Conservation (phyloP, 2,797 vertebrate genomes). For the Takifugu rubripes region DNA sequence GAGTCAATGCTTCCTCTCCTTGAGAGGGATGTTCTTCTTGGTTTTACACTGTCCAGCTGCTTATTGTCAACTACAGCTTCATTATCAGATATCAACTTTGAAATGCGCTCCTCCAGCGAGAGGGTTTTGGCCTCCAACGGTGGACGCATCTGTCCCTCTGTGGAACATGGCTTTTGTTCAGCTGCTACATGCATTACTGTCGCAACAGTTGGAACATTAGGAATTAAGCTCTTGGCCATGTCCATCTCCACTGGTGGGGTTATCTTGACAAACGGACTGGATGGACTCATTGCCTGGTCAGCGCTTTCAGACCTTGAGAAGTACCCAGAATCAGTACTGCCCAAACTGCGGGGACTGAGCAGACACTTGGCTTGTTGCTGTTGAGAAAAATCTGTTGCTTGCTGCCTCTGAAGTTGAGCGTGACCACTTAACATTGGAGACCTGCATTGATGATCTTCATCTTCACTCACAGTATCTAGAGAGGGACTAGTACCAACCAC, state of each 20-base stretch:
- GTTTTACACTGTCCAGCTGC: slow-evolving; percentile 98
- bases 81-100: slow-evolving; percentile 97
- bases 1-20: slow-evolving; percentile 98
- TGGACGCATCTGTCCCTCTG: slow-evolving; percentile 86
- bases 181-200: slow-evolving; percentile 76
- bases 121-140: slow-evolving; percentile 90
- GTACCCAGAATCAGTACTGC: slow-evolving; percentile 97
- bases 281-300: slow-evolving; percentile 92
- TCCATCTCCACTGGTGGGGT: slow-evolving; percentile 83
- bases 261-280: slow-evolving; percentile 88
- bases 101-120: slow-evolving; percentile 95
- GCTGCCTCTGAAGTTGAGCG: slow-evolving; percentile 93
- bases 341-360: slow-evolving; percentile 92
- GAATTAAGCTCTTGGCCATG: slow-evolving; percentile 70
- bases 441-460: slow-evolving; percentile 83
- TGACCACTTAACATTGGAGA: slow-evolving; percentile 76
- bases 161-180: slow-evolving; percentile 74
- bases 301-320: slow-evolving; percentile 98
- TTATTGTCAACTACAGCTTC: slow-evolving; percentile 98
- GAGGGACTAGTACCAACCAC: slow-evolving; percentile 75
- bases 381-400: slow-evolving; percentile 92
- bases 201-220: slow-evolving; percentile 66
- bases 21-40: slow-evolving; percentile 94
- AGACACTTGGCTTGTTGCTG: slow-evolving; percentile 91
- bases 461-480: slow-evolving; percentile 70